Conservation (phyloP, 53 echinoderm and acorn worm genomes). For the Stichopus horrens region DNA sequence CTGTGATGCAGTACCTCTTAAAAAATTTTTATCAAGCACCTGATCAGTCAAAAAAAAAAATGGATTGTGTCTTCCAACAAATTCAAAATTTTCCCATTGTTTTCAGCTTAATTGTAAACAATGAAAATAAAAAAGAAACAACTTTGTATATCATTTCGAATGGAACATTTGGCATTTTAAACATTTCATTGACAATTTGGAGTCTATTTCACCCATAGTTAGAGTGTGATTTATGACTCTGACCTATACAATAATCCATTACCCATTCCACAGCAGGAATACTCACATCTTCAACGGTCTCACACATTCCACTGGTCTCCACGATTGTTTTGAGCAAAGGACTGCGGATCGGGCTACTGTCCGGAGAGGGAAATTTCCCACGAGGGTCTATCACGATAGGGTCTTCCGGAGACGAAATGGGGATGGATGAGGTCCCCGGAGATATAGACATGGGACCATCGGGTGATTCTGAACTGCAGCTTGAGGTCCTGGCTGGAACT, state of each 20-base stretch:
- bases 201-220: too few relatives aligned
- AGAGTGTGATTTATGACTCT: neutral
- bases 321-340: slow-evolving; percentile 34
- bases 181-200: too few relatives aligned
- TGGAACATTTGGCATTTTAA: too few relatives aligned
- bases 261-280: neutral
- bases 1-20: too few relatives aligned
- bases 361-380: slow-evolving; percentile 35
- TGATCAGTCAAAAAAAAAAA: too few relatives aligned
- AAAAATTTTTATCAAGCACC: too few relatives aligned
- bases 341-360: slow-evolving; percentile 20
- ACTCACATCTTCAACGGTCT: slow-evolving; percentile 45
- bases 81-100: too few relatives aligned
- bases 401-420: slow-evolving; percentile 96
- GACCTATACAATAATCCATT: neutral
- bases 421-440: slow-evolving; percentile 84
- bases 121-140: too few relatives aligned
- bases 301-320: slow-evolving; percentile 42
- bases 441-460: slow-evolving; percentile 85
- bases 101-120: too few relatives aligned
- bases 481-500: slow-evolving; percentile 82
- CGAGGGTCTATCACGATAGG: slow-evolving; percentile 49
- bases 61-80: too few relatives aligned
- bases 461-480: slow-evolving; percentile 84
- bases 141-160: too few relatives aligned